Base-by-base conservation (phyloP, 2,797 vertebrate species). In the Diplodus puntazzo region DNA sequence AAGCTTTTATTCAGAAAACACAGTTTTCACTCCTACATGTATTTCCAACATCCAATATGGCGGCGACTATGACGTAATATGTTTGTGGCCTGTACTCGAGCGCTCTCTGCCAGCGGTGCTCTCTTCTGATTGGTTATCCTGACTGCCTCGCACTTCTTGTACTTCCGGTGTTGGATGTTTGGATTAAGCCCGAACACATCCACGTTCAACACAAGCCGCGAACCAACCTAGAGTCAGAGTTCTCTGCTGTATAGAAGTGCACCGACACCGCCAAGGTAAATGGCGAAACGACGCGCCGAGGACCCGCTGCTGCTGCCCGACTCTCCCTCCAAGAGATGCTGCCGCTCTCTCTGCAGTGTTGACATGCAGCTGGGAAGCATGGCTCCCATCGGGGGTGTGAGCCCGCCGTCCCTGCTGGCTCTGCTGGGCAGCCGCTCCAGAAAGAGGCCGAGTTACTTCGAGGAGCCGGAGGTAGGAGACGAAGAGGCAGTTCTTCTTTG, bases 231-330 rank as follows among this genome's bases (percentile, higher is more conserved):
- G 2, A 5, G 12, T 10, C 11, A 1, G 12, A 5, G 23, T 48
- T 49, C 2, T 9, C 3, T 27, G 3, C 11, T 8, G 20, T 46
- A 4, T 11, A 27, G 1, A 1, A 11, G 17, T 13, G 46, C 20
- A 1, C 12, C 1, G 11, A 20, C 14, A 11, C 11, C 9, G 23
- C 23, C 4, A 1, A 5, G 1, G 20, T 4, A 21, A 0, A 95
- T 95, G 96, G 91, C 92, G 42, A 96, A 96, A 75, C 92, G 95
- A 61, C 89, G 84, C 2, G 84, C 92, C 0, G 95, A 96, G 21
- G 77, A 83, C 43, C 14, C 49, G 0, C 39, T 88, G 0, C 39
- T 87, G 67, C 50, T 79, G 39, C 75, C 69, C 50, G 80, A 87
- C 17, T 69, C 79, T 20, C 81, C 94, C 12, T 67, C 81, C 5